Evolutionary conservation across 1,140 invertebrate genomes (phyloP).

Genomic region (Tetraneura akinire): DNA sequence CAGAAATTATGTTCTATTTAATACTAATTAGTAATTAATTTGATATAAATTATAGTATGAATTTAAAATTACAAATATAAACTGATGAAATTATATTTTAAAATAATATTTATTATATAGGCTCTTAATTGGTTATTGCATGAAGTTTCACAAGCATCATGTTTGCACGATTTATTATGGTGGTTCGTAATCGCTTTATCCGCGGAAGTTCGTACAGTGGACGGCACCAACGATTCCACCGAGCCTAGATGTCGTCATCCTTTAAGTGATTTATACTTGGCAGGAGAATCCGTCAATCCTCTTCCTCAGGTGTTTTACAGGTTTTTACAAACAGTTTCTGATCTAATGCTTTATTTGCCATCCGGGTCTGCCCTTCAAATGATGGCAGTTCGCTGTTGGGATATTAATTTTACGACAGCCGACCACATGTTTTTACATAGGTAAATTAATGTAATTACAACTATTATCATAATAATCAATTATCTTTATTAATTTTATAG

Average conservation of each 20-base stretch:
- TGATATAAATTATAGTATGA: too few species aligned
- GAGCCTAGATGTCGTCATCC: conserved; percentile 72
- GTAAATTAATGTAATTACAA: conserved; percentile 57
- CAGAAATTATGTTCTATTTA: too few species aligned
- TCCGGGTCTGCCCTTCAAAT: conserved; percentile 84
- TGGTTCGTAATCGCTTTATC: conserved; percentile 76
- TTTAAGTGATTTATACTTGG: conserved; percentile 76
- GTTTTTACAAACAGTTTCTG: conserved; percentile 86
- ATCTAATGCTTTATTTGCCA: conserved; percentile 87
- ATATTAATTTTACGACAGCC: conserved; percentile 80
- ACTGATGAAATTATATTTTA: too few species aligned
- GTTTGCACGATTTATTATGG: conserved; percentile 92
- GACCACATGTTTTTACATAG: conserved; percentile 94
- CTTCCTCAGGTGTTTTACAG: conserved; percentile 83
- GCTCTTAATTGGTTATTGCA: conserved; percentile 93
- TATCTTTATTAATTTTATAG: conserved; percentile 58
- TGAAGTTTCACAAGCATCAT: conserved; percentile 85
- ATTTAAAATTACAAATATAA: too few species aligned
- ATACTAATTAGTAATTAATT: too few species aligned
- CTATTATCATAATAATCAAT: background rate
- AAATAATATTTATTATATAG: conserved; percentile 59
- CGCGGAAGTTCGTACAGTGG: background rate
- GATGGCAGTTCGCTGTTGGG: conserved; percentile 92
- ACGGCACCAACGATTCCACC: conserved; percentile 58
- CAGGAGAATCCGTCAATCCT: conserved; percentile 76